Evolutionary conservation across 2,113 vertebrate genomes (phyloP).

Genomic region (Menidia beryllina): DNA sequence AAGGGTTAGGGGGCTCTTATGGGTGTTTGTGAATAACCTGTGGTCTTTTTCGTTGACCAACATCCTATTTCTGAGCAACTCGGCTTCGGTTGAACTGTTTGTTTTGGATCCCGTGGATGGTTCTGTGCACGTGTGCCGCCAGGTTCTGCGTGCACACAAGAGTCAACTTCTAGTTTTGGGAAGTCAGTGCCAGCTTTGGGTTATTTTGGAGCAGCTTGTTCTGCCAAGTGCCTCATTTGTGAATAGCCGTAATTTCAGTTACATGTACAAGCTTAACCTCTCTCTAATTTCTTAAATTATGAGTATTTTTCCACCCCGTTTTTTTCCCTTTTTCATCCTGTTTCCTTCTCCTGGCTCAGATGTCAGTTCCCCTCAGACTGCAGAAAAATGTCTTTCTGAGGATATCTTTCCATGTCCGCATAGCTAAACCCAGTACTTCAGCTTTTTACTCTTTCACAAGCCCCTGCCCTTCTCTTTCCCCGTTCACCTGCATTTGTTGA

Average conservation of each 20-base stretch:
- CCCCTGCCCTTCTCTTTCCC: not conserved
- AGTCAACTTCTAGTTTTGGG: slow-evolving; percentile 41
- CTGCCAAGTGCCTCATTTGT: slow-evolving; percentile 42
- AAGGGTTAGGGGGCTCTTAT: slow-evolving; percentile 43
- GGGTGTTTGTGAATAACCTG: slow-evolving; percentile 59
- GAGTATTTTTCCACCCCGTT: not conserved
- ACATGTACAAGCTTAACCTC: slow-evolving; percentile 1
- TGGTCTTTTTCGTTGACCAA: slow-evolving; percentile 65
- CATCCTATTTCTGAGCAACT: slow-evolving; percentile 52
- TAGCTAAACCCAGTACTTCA: no score
- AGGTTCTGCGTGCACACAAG: slow-evolving; percentile 19
- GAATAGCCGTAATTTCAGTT: slow-evolving; percentile 63
- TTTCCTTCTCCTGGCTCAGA: slow-evolving; percentile 2
- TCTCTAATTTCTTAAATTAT: not conserved
- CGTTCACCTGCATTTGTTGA: not conserved
- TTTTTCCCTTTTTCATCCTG: not conserved
- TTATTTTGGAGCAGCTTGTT: slow-evolving; percentile 54
- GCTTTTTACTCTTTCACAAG: not conserved
- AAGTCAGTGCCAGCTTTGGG: slow-evolving; percentile 34
- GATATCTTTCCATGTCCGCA: no score
- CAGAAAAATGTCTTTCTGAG: not conserved
- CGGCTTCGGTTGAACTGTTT: slow-evolving; percentile 50
- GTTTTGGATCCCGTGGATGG: slow-evolving; percentile 50
- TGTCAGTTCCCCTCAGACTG: not conserved
- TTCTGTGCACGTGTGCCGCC: slow-evolving; percentile 34